Percentiles rank a stretch among this genome's conserved stretches.
These are phyloP conservation scores for Megamerina dolium DNA, from an alignment of 2,888 invertebrate species.

Conservation along the genomic window DNA sequence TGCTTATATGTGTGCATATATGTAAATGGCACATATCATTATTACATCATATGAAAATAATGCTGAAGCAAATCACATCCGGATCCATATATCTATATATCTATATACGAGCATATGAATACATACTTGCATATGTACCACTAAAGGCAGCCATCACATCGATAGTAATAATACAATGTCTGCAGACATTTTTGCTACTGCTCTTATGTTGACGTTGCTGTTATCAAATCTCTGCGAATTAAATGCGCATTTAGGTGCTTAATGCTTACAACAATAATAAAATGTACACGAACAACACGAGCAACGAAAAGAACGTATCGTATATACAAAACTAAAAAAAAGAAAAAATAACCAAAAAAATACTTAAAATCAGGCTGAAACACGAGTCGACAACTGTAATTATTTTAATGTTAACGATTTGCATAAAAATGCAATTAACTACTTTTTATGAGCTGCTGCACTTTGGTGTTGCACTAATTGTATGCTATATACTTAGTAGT, in stretches of 20 bases:
- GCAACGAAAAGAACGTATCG: neutral
- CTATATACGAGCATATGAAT: neutral
- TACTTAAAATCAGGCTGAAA: constrained; percentile 16
- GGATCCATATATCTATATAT: neutral
- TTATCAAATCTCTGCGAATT: constrained; percentile 16
- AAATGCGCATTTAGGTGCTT: constrained; percentile 10
- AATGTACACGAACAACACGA: constrained; percentile 1
- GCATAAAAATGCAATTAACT: constrained; percentile 31
- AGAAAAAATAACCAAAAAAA: neutral
- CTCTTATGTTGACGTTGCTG: neutral
- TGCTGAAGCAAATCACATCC: neutral
- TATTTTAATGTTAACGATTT: constrained; percentile 26
- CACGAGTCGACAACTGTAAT: constrained; percentile 27
- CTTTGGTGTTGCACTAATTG: constrained; percentile 15
- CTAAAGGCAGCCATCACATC: no score
- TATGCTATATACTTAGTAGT: no score
- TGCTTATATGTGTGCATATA: no score
- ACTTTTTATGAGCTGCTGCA: constrained; percentile 26
- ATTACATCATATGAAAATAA: no score
- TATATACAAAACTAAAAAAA: neutral
- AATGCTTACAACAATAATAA: neutral
- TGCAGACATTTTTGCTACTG: neutral
- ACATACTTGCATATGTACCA: no score
- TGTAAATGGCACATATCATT: no score
- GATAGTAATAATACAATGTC: no score